Base-by-base conservation (phyloP, 2,113 vertebrate genomes). In the Dipodomys ordii region DNA sequence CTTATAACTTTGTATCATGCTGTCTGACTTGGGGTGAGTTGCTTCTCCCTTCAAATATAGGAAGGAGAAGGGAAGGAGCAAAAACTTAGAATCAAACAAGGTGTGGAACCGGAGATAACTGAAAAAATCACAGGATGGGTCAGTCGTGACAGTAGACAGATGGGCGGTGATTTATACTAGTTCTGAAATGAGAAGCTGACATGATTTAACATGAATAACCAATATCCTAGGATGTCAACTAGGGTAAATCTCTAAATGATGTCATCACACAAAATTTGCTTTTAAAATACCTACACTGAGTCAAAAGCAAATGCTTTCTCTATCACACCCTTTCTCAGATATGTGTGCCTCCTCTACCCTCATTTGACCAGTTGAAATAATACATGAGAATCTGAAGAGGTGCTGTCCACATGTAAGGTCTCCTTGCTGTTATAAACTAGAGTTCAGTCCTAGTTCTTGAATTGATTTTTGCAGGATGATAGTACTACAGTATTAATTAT, bases 391-490 rank as follows among this genome's bases (percentile, higher is more conserved):
- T 69, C 13, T 80, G 20, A 77, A 68, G 32, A 71, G 65, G 25
- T 3, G 60, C 32, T 22, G 28, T 83, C 30, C 53, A 92, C 79
- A 53, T 13, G 32, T 46, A 69, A 77, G 7, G 2, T 15, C 32
- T 35, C 86, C 27, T 46, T 74, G n/a, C 0, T 88, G 27, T 69
- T 44, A 83, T 6, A 53, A 68, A 90, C 44, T 49, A 0, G 35
- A 89, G 23, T 72, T 87, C 27, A 68, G 32, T 92, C 16, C 28
- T 91, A 65, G 44, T 68, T n/a, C 60, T 78, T 53, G 22, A 95
- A 95, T 15, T 91, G 96, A 23, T 95, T 96, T 93, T 92, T 79
- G 72, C 9, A 49, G 78, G 49, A n/a, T 53, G 89, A 94, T 7
- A 0, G 19, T 60, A 19, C 22, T 39, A 39, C 15, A 44, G 93